Evolutionary conservation across 2,888 invertebrate species (phyloP).

Genomic region (Drosophila trichaetosa): DNA sequence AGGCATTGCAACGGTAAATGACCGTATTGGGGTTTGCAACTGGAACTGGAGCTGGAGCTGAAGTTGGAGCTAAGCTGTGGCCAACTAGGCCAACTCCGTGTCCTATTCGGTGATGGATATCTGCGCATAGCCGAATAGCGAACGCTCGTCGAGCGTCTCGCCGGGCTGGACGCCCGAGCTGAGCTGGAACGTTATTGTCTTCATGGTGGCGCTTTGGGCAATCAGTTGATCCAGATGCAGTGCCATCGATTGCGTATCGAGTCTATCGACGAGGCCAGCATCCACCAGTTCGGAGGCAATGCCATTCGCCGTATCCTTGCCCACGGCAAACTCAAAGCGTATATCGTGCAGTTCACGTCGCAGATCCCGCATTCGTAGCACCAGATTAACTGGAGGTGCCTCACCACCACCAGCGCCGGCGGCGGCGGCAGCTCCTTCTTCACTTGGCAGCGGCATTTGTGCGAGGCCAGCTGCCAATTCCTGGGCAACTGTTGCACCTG

Average conservation of each 20-base stretch:
- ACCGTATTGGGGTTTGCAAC: slow-evolving; percentile 15
- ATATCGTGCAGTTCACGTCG: slow-evolving; percentile 98
- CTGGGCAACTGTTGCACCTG: slow-evolving; percentile 54
- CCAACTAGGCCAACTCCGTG: slow-evolving; percentile 50
- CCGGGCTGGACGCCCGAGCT: slow-evolving; percentile 89
- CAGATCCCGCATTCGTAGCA: slow-evolving; percentile 95
- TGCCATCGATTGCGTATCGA: slow-evolving; percentile 96
- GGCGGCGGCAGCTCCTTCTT: slow-evolving; percentile 11
- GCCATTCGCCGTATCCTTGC: slow-evolving; percentile 95
- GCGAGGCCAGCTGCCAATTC: slow-evolving; percentile 69
- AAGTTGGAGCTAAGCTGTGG: slow-evolving; percentile 16
- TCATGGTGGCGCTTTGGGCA: slow-evolving; percentile 88
- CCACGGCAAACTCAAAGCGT: slow-evolving; percentile 97
- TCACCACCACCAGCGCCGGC: slow-evolving; percentile 69
- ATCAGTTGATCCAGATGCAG: slow-evolving; percentile 96
- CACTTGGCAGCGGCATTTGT: slow-evolving; percentile 65
- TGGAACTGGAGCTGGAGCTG: not conserved
- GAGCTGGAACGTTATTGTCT: slow-evolving; percentile 95
- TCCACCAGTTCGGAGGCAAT: slow-evolving; percentile 97
- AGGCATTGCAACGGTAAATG: slow-evolving; percentile 32
- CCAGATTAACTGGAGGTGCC: slow-evolving; percentile 89
- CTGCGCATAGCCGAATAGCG: slow-evolving; percentile 98
- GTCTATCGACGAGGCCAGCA: slow-evolving; percentile 96
- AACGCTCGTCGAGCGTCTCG: slow-evolving; percentile 96
- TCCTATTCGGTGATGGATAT: slow-evolving; percentile 95